Base-by-base conservation (phyloP, 2,888 invertebrate genomes). In the Pheosia gnoma region DNA sequence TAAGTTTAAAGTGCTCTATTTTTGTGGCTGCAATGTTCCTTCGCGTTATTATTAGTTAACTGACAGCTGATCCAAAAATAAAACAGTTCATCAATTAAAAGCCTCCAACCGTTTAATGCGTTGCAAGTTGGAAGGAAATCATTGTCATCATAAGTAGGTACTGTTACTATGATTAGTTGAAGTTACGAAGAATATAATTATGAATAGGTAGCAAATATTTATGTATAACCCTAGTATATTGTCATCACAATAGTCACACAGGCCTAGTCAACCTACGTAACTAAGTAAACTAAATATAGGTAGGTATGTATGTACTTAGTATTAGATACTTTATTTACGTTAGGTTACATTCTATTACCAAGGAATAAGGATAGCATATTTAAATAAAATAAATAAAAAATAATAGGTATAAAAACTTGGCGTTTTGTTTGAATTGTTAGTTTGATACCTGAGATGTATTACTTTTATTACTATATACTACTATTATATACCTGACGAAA, bases 181-280 rank as follows among this genome's bases (percentile, higher is more conserved):
- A 58, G 60, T 65, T 61, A 59, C 45, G 56, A 64, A 62, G 45
- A 67, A 60, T 70, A 63, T 67, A 70, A 72, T 65, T 57, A 63
- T 59, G 62, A 68, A 53, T 65, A 68, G 59, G 57, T 63, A 65
- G 65, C 63, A 68, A 25, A 3, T 55, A 53, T 68, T 63, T 73
- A 73, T 77, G 62, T 64, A 75, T 81, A 79, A 76, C 71, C 74
- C 82, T 86, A 84, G 69, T 66, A 82, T 87, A 87, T 88, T 87
- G 87, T 87, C 87, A 84, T 83, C 87, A 86, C 82, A 80, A 77
- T 72, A 79, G 78, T 77, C 71, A 55, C 67, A 55, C 62, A 45
- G 64, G 64, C 65, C 67, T 63, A 58, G 53, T 67, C 68, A 67
- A 67, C 70, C 68, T 67, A 59, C 59, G 56, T 63, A 62, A 65